Percentiles rank a stretch among this genome's conserved stretches.
phyloP scores from a whole-genome alignment of 1,140 invertebrate species.

The Drosophila novamexicana region DNA sequence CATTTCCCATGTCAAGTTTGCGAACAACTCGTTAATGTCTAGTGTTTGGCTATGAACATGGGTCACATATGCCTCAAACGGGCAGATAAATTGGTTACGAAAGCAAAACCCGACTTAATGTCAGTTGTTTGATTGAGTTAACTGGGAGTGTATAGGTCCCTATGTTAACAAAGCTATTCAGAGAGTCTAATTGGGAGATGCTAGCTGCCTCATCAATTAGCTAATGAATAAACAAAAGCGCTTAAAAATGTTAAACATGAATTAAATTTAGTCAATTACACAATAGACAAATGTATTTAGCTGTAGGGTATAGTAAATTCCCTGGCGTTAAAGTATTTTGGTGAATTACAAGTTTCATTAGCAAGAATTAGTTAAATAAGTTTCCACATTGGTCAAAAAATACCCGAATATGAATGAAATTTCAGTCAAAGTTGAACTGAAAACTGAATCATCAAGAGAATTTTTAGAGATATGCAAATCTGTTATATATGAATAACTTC shows the following conservation, averaged over 20 bases:
- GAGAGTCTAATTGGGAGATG: constrained; percentile 35
- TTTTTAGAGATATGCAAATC: neutral
- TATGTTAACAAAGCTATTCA: constrained; percentile 26
- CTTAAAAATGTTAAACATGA: constrained; percentile 10
- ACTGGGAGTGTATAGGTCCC: constrained; percentile 14
- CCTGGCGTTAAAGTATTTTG: neutral
- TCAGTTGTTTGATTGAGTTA: constrained; percentile 8
- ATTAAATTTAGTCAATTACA: constrained; percentile 2
- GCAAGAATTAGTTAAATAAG: too few species aligned
- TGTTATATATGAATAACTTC: constrained; percentile 6
- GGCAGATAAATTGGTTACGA: constrained; percentile 16
- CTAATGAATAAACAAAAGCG: constrained; percentile 33
- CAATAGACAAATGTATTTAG: neutral
- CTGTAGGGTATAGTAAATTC: neutral
- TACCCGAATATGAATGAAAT: neutral
- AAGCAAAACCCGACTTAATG: constrained; percentile 18
- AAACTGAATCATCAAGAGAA: neutral
- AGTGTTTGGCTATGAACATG: neutral
- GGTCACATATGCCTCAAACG: constrained; percentile 10
- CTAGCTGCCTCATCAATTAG: constrained; percentile 33
- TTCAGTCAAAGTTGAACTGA: neutral
- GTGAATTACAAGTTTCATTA: neutral
- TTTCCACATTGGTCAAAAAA: neutral
- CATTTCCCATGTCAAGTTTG: constrained; percentile 68
- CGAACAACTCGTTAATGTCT: constrained; percentile 23